A percentile compares a stretch with the other conserved stretches of the same genome.
These are phyloP conservation scores for Drosophila nigromelanica DNA, from an alignment of 1,140 invertebrate species.

Conservation along the genomic window DNA sequence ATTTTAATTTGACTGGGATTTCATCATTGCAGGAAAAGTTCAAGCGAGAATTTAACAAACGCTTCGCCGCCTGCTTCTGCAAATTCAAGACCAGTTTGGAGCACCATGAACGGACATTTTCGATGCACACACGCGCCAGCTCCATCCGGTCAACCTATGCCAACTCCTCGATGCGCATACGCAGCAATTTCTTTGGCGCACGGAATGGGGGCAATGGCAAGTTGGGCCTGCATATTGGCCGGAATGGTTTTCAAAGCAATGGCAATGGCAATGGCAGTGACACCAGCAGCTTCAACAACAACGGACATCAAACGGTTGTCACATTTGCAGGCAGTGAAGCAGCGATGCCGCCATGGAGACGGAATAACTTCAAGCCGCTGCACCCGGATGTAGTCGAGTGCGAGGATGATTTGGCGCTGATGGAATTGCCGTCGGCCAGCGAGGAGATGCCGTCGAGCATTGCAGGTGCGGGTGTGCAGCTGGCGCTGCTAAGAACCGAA, in stretches of 20 bases:
- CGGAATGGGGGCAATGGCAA: slow-evolving; percentile 17
- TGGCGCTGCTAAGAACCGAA: slow-evolving; percentile 52
- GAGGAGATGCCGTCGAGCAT: slow-evolving; percentile 52
- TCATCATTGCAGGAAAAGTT: slow-evolving; percentile 87
- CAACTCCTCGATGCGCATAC: slow-evolving; percentile 78
- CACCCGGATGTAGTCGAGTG: slow-evolving; percentile 76
- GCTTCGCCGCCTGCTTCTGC: slow-evolving; percentile 85
- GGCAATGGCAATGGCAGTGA: slow-evolving; percentile 28
- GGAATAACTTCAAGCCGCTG: slow-evolving; percentile 76
- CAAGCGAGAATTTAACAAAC: slow-evolving; percentile 88
- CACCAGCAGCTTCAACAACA: slow-evolving; percentile 45
- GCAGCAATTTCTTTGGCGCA: slow-evolving; percentile 66
- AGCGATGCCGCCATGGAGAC: slow-evolving; percentile 68
- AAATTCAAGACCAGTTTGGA: slow-evolving; percentile 72
- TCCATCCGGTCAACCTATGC: slow-evolving; percentile 78
- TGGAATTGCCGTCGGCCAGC: slow-evolving; percentile 68
- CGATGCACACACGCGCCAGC: slow-evolving; percentile 80
- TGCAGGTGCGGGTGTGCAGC: slow-evolving; percentile 41
- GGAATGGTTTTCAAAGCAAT: slow-evolving; percentile 29
- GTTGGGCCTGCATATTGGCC: slow-evolving; percentile 24
- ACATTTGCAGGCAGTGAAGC: slow-evolving; percentile 54
- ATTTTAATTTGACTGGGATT: neutral
- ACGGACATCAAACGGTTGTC: slow-evolving; percentile 59
- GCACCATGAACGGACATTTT: slow-evolving; percentile 70
- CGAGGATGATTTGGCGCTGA: slow-evolving; percentile 70